These are phyloP conservation scores for Dione juno DNA, from an alignment of 2,888 invertebrate genomes.

Conservation along the genomic window DNA sequence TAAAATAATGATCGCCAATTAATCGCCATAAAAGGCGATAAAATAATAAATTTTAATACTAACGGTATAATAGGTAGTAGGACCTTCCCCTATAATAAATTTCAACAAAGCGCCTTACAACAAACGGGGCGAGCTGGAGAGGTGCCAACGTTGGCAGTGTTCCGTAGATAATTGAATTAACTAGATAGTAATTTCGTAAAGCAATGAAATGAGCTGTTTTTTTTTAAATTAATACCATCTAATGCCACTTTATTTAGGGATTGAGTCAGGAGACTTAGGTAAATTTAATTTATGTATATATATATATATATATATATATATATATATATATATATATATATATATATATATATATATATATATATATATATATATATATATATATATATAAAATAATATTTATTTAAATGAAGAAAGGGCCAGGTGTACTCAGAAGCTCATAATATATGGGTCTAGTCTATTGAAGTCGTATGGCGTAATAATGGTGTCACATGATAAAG, in stretches of 20 bases:
- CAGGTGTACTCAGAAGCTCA: no score
- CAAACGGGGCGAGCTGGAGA: conserved; percentile 31
- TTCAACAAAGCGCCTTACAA: conserved; percentile 22
- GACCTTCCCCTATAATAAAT: conserved; percentile 25
- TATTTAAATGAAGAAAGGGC: no score
- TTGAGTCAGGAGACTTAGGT: neutral
- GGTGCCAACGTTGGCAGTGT: conserved; percentile 33
- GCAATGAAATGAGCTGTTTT: neutral
- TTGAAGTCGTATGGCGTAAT: neutral
- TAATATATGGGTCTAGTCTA: no score
- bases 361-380: no score
- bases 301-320: no score
- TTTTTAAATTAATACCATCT: conserved; percentile 11
- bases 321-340: no score
- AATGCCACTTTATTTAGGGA: neutral
- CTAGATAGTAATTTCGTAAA: conserved; percentile 24
- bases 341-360: no score
- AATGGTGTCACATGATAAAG: conserved; percentile 9
- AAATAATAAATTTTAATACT: no score
- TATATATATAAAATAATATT: no score
- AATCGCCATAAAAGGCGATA: no score
- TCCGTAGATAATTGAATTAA: conserved; percentile 38
- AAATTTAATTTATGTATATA: neutral
- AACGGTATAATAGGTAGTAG: neutral
- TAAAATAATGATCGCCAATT: no score